Evolutionary conservation across 2,888 invertebrate species (phyloP).

Genomic region (Athetis lepigone): DNA sequence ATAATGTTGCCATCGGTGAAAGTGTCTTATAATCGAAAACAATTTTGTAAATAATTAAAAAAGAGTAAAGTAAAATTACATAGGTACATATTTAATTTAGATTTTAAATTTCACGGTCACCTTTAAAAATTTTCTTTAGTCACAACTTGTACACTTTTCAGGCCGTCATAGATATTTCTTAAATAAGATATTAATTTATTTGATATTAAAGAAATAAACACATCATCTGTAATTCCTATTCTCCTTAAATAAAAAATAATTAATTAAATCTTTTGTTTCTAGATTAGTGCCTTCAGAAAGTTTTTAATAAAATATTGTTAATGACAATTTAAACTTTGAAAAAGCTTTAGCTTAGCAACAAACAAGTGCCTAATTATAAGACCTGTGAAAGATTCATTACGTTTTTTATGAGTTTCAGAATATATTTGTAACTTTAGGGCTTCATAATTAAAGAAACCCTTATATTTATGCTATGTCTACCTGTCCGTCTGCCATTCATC

Average conservation of each 20-base stretch:
- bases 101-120: no score
- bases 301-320: slow-evolving; percentile 18
- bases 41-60: no score
- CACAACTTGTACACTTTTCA: no score
- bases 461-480: no score
- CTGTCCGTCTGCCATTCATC: no score
- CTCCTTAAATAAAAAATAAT: slow-evolving; percentile 23
- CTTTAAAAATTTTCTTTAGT: no score
- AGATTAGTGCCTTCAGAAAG: slow-evolving; percentile 17
- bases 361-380: not conserved
- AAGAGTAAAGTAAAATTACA: no score
- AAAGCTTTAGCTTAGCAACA: slow-evolving; percentile 3
- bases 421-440: not conserved
- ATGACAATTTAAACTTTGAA: not conserved
- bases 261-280: slow-evolving; percentile 41
- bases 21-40: no score
- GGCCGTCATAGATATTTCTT: no score
- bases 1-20: no score
- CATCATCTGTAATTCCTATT: slow-evolving; percentile 25
- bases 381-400: not conserved
- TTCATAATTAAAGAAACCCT: no score
- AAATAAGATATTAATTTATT: slow-evolving; percentile 46
- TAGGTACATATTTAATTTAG: no score
- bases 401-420: not conserved
- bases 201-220: slow-evolving; percentile 40